These are phyloP conservation scores for Drosophila cracens DNA, from an alignment of 2,888 invertebrate genomes.

Conservation along the genomic window DNA sequence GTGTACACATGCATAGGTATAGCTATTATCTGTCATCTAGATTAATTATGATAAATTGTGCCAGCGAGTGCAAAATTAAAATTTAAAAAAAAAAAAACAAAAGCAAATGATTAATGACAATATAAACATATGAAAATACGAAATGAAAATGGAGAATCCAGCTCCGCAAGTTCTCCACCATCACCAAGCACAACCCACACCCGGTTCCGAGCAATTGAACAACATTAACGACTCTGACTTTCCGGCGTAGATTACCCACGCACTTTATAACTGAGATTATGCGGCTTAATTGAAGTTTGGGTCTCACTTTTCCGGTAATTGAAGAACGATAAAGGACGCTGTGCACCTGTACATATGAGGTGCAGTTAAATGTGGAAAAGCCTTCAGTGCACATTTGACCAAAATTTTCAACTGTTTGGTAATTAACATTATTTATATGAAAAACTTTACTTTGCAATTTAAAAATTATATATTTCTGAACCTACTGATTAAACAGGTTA, in stretches of 20 bases:
- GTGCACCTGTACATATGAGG: slow-evolving; percentile 23
- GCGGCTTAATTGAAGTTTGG: slow-evolving; percentile 61
- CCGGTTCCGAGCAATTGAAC: slow-evolving; percentile 33
- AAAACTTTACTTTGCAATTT: background rate
- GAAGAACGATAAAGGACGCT: slow-evolving; percentile 67
- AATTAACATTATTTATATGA: slow-evolving; percentile 2
- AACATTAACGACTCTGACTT: slow-evolving; percentile 52
- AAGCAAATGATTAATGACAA: slow-evolving; percentile 61
- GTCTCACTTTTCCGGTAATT: slow-evolving; percentile 52
- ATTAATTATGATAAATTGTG: slow-evolving; percentile 73
- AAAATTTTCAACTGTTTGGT: slow-evolving; percentile 1
- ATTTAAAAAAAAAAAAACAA: slow-evolving; percentile 37
- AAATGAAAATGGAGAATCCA: background rate
- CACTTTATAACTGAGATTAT: slow-evolving; percentile 53
- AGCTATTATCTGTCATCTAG: slow-evolving; percentile 48
- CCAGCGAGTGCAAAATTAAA: slow-evolving; percentile 54
- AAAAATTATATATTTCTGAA: background rate
- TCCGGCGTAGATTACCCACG: slow-evolving; percentile 31
- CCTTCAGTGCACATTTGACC: slow-evolving; percentile 20
- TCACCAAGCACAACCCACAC: background rate
- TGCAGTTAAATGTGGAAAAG: slow-evolving; percentile 33
- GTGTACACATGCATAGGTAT: slow-evolving; percentile 25
- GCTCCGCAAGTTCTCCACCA: background rate
- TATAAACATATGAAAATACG: slow-evolving; percentile 40
- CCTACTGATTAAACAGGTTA: background rate